Base-by-base conservation (phyloP, 2,888 invertebrate genomes). In the Ectemnius continuus region DNA sequence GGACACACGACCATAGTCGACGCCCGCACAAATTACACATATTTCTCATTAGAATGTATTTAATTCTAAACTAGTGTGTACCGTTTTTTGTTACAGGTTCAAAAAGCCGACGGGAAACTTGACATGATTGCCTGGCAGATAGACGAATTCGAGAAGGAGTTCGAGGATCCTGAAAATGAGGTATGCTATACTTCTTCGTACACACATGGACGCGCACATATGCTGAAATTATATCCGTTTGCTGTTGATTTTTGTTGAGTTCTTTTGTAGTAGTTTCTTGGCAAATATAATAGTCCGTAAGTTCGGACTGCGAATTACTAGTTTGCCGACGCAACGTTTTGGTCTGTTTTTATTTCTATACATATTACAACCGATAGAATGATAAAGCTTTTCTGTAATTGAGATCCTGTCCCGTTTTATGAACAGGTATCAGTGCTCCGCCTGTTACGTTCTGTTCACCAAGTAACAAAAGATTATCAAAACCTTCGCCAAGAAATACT, bases 391-490 rank as follows among this genome's bases (percentile, higher is more conserved):
- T 52, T 11, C 52, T 61, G 18, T 45, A 59, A 69, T 68, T 71
- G 68, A 69, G 63, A 58, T 36, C 36, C 36, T 36, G 36, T 36
- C 8, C 2, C 23, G 23, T 23, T 36, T 36, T 84, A 78, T 73
- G 56, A 67, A 62, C 94, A 95, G 88, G 92, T 94, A 75, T 95
- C 95, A 85, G 94, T 96, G 62, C 92, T 95, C 90, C 94, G 94
- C 88, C 91, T 96, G 72, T 92, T 96, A 73, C 94, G 94, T 87
- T 95, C 96, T 23, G 96, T 96, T 76, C 94, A 95, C 14, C 91
- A 94, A 92, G 94, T 94, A 76, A 95, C 95, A 83, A 94, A 94
- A 77, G 96, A 96, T 90, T 96, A 96, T 91, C 95, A 95, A 89
- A 95, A 95, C 86, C 92, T 96, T 67, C 93, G 95, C 47, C 94